Base-by-base conservation (phyloP, 1,140 invertebrate genomes). In the Orius insidiosus region DNA sequence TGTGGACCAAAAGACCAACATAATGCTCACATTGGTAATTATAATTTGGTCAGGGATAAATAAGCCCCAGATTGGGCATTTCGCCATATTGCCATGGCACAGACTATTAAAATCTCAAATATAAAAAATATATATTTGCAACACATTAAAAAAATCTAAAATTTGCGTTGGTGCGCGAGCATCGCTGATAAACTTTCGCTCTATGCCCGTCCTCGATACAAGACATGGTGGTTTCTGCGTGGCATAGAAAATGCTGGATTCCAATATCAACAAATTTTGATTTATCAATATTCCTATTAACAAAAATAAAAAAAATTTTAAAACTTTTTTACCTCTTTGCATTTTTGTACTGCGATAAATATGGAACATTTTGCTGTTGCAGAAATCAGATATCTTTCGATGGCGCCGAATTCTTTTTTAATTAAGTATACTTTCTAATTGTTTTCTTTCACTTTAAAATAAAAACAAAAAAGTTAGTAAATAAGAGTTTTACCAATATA, bases 291-390 rank as follows among this genome's bases (percentile, higher is more conserved):
- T 50, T 24, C 30, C n/a, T n/a, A n/a, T n/a, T n/a, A n/a, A n/a
- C n/a, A n/a, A n/a, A n/a, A n/a, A n/a, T n/a, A n/a, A n/a, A n/a
- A n/a, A n/a, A n/a, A n/a, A n/a, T n/a, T n/a, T n/a, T n/a, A n/a
- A n/a, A n/a, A n/a, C n/a, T n/a, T n/a, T n/a, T n/a, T n/a, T n/a
- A n/a, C n/a, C n/a, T n/a, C n/a, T n/a, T 37, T 30, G n/a, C 60
- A 49, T 58, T 60, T 56, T 48, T 59, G 61, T 56, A 72, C 69
- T 18, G 67, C 57, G 24, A 72, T 60, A 51, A 72, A 61, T 50
- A 73, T 66, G 1, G 70, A 72, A 50, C 71, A 73, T 55, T 73
- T 70, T 50, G 63, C 70, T 0, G 68, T 67, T 3, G 63, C 59
- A 19, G 65, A 67, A 19, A 72, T 49, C 40, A 72, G 56, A n/a